Evolutionary conservation across 2,797 vertebrate genomes (phyloP).

Genomic region (Rhinichthys osculus): DNA sequence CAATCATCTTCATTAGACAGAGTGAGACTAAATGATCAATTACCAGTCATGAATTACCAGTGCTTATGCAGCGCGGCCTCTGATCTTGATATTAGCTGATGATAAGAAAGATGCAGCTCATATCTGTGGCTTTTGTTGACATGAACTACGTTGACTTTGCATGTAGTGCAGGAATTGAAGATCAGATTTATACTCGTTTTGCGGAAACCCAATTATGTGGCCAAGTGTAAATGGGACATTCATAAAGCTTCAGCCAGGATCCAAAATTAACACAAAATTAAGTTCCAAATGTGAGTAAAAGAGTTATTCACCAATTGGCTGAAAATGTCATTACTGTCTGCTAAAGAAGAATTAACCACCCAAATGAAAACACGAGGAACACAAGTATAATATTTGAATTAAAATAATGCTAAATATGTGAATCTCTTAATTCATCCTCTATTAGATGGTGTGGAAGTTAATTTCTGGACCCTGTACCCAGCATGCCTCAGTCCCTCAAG

Average conservation of each 20-base stretch:
- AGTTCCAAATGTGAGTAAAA: background rate
- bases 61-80: background rate
- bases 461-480: conserved; percentile 8
- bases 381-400: background rate
- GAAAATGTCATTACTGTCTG: background rate
- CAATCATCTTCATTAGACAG: no score
- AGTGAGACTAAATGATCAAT: no score
- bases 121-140: background rate
- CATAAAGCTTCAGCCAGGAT: background rate
- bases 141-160: background rate
- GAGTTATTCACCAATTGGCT: background rate
- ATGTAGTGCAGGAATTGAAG: background rate
- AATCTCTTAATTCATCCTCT: background rate
- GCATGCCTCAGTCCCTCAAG: conserved; percentile 18
- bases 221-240: background rate
- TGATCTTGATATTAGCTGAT: background rate
- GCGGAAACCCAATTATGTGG: background rate
- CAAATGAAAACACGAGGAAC: background rate
- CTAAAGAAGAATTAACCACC: background rate
- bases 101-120: background rate
- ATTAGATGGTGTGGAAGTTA: background rate
- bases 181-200: background rate
- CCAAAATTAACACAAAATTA: background rate
- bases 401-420: background rate
- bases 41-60: no score